Evolutionary conservation across 2,888 invertebrate genomes (phyloP).

Genomic region (Cryptocheilus praepositus): DNA sequence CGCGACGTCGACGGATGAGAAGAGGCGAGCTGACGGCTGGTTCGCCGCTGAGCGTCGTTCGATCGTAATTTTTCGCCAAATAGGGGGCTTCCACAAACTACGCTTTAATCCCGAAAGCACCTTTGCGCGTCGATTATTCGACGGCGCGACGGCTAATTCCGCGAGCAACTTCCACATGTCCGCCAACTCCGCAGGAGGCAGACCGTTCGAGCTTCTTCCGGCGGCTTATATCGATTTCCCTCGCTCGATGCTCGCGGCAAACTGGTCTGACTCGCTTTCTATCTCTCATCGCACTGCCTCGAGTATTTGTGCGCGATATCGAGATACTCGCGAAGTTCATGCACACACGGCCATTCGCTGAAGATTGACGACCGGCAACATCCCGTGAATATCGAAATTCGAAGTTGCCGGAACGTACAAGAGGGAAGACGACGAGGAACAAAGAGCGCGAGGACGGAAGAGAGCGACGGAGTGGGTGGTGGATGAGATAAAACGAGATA

Average conservation of each 20-base stretch:
- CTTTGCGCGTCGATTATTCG: too few relatives aligned
- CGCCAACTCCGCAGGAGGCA: background rate
- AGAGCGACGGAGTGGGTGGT: background rate
- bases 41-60: too few relatives aligned
- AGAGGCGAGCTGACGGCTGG: too few relatives aligned
- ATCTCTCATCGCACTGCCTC: slow-evolving; percentile 36
- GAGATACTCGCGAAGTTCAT: slow-evolving; percentile 19
- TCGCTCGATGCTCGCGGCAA: slow-evolving; percentile 36
- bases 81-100: too few relatives aligned
- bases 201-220: slow-evolving; percentile 42
- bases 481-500: background rate
- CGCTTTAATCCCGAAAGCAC: too few relatives aligned
- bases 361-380: slow-evolving; percentile 27
- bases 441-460: slow-evolving; percentile 23
- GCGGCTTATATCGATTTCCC: slow-evolving; percentile 51
- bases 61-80: too few relatives aligned
- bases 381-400: slow-evolving; percentile 18
- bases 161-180: background rate
- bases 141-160: too few relatives aligned
- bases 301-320: slow-evolving; percentile 28
- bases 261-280: slow-evolving; percentile 22
- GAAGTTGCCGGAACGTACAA: slow-evolving; percentile 4
- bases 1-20: too few relatives aligned
- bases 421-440: background rate
- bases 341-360: slow-evolving; percentile 14